Evolutionary conservation across 2,888 invertebrate species (phyloP), one percentile per base, ranked within the genome.

Genomic region (Sminthurides aquaticus): DNA sequence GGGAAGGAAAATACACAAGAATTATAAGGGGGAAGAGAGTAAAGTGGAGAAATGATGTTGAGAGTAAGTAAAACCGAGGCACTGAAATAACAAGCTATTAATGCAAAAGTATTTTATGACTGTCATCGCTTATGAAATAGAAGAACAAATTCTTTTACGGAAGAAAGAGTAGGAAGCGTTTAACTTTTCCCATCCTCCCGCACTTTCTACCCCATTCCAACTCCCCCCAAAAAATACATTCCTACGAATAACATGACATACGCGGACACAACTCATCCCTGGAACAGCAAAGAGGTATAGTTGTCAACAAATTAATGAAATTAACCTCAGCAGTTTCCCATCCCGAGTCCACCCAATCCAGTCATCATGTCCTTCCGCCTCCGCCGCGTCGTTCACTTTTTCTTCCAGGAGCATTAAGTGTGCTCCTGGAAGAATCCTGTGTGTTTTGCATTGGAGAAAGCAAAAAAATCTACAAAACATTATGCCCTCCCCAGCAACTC

Each of bases 241-340:
- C n/a, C n/a, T n/a, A n/a, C n/a, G n/a, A n/a, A n/a, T n/a, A n/a
- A n/a, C n/a, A n/a, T n/a, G n/a, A n/a, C n/a, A n/a, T n/a, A n/a
- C n/a, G n/a, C n/a, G n/a, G n/a, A n/a, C n/a, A n/a, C n/a, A n/a
- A n/a, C n/a, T n/a, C n/a, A n/a, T n/a, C n/a, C n/a, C n/a, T n/a
- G n/a, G n/a, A n/a, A n/a, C n/a, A n/a, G n/a, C n/a, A n/a, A n/a
- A n/a, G 15, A 34, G 57, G 60, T 49, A 29, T 49, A 49, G 55
- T 59, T 59, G 66, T 62, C 62, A 62, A 62, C 59, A 66, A 62
- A 62, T 62, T 66, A 62, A 66, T 59, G 59, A 62, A 66, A 66
- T 66, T 59, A 66, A 59, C 59, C 52, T 52, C 43, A 20, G 58
- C 43, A 34, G 15, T 34, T 15, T 15, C 15, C 43, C n/a, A n/a